Evolutionary conservation across 2,797 vertebrate genomes (phyloP).

Genomic region (Enteromius thamalakanensis): DNA sequence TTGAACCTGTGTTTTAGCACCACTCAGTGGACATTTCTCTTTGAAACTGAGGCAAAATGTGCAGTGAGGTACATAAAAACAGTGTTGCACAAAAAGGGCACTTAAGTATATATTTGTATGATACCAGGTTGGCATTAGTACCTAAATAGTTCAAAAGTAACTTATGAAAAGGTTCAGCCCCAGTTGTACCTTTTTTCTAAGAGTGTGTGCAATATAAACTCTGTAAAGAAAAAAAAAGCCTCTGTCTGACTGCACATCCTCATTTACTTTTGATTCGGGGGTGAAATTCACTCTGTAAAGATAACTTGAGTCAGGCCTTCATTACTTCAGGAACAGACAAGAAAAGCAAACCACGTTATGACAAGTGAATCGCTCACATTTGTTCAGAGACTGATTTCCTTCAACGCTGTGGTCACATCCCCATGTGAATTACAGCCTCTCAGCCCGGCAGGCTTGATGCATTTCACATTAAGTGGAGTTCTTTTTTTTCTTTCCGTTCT

Average conservation of each 20-base stretch:
- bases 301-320: neutral
- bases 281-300: neutral
- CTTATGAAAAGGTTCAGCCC: neutral
- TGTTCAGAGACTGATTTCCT: neutral
- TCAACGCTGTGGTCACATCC: neutral
- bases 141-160: neutral
- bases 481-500: neutral
- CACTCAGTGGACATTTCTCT: too few relatives aligned
- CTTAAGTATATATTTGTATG: too few relatives aligned
- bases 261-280: neutral
- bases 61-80: too few relatives aligned
- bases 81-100: too few relatives aligned
- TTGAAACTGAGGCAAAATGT: too few relatives aligned
- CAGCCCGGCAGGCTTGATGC: neutral
- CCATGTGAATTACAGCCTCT: conserved; percentile 24
- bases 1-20: too few relatives aligned
- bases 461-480: conserved; percentile 4
- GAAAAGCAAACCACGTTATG: conserved; percentile 13
- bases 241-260: neutral
- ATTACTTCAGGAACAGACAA: neutral
- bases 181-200: neutral
- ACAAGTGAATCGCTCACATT: neutral
- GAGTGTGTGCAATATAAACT: neutral
- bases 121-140: too few relatives aligned
- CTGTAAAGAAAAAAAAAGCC: neutral